Percentiles rank a stretch among this genome's conserved stretches.
phyloP scores from a whole-genome alignment of 2,888 invertebrate species.

The Notocelia uddmanniana region DNA sequence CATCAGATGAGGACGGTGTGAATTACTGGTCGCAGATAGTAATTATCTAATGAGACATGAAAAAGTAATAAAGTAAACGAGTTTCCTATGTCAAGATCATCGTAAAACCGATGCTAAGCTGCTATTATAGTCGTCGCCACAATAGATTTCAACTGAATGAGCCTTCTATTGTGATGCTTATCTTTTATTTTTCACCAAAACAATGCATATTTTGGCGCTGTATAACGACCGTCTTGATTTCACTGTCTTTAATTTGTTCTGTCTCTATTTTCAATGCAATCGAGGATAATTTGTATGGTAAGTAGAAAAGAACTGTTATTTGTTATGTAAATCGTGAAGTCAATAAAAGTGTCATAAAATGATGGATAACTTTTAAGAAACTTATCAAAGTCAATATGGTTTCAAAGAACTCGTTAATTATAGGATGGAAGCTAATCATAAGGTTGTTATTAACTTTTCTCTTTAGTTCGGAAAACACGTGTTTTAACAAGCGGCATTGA shows the following conservation, averaged over 20 bases:
- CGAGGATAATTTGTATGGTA: conserved; percentile 69
- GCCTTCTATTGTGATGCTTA: conserved; percentile 64
- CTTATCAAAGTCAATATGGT: conserved; percentile 57
- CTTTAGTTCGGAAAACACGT: conserved; percentile 65
- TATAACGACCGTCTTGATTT: conserved; percentile 59
- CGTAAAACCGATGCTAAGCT: conserved; percentile 56
- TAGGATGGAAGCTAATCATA: conserved; percentile 59
- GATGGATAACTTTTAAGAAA: conserved; percentile 41
- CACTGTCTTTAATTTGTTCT: conserved; percentile 60
- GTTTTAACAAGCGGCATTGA: conserved; percentile 55
- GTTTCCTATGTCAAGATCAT: conserved; percentile 67
- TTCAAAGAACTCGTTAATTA: conserved; percentile 57
- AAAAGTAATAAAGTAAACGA: conserved; percentile 34
- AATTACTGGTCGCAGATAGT: conserved; percentile 10
- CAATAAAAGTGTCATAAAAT: conserved; percentile 13
- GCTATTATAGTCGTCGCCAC: conserved; percentile 53
- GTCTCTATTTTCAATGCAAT: conserved; percentile 66
- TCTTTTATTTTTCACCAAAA: conserved; percentile 58
- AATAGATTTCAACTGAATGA: conserved; percentile 60
- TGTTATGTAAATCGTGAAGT: background rate
- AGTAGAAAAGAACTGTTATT: conserved; percentile 56
- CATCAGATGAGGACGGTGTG: no score
- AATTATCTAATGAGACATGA: conserved; percentile 31
- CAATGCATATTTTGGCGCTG: conserved; percentile 59
- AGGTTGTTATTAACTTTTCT: conserved; percentile 71